These are phyloP conservation scores for Odocoileus hemionus DNA, from an alignment of 2,113 vertebrate species.

Conservation along the genomic window DNA sequence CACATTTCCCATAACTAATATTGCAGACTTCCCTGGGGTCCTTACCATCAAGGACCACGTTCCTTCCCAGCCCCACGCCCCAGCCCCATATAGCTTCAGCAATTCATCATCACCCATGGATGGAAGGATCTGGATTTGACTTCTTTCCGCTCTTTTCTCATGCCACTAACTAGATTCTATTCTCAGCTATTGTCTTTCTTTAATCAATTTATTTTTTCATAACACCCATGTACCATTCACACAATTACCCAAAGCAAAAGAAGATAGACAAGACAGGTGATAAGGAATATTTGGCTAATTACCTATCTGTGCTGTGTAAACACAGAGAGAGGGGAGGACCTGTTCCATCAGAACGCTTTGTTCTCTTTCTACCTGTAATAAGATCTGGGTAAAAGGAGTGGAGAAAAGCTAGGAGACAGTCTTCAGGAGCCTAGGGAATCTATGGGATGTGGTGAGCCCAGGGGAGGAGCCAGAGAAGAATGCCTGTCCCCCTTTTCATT, in stretches of 20 bases:
- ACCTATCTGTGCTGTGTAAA: background rate
- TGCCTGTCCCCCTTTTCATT: background rate
- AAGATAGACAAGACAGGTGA: background rate
- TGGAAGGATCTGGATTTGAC: background rate
- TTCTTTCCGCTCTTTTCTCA: background rate
- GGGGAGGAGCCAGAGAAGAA: background rate
- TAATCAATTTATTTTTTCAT: background rate
- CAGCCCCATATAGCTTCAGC: rapidly evolving
- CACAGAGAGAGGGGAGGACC: background rate
- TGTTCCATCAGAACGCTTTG: background rate
- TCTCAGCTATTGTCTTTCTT: background rate
- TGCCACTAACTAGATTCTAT: background rate
- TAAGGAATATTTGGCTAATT: background rate
- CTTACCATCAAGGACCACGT: background rate
- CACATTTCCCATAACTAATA: background rate
- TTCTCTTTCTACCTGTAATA: background rate
- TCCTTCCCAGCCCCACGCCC: background rate
- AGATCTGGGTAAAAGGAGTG: background rate
- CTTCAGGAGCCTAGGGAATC: background rate
- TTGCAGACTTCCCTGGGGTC: background rate
- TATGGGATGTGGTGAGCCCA: background rate
- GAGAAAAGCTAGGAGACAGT: background rate
- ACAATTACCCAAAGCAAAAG: background rate
- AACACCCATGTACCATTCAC: background rate
- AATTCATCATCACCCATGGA: background rate